Evolutionary conservation across 1,140 invertebrate species (phyloP), one percentile per base, ranked within the genome.

Genomic region (Drosophila teissieri): DNA sequence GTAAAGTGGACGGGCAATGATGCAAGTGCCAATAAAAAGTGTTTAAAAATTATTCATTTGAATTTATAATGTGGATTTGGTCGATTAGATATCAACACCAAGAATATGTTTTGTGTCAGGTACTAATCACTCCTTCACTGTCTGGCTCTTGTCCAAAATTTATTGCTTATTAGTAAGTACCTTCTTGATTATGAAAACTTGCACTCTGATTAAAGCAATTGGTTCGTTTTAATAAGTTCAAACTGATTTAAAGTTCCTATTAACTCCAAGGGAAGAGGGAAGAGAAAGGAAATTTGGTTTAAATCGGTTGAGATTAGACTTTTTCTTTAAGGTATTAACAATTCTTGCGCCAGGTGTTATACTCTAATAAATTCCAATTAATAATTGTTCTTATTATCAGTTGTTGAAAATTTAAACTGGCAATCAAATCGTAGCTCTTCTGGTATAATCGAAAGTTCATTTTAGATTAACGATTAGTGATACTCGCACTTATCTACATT

Each of bases 41-140:
- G 49, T 49, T 37, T 0, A 11, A 11, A n/a, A 12, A 12, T 15
- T 24, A 22, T 54, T 62, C 31, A 44, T 48, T 69, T 49, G 27
- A 57, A 70, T 57, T 70, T 70, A 70, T 56, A 55, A 27, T 1
- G 4, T 19, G 36, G 44, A 12, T 49, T 42, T 2, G 7, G 2
- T 7, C 0, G 67, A 70, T 70, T 70, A 70, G 64, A 70, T 70
- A 70, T 10, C 15, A 14, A 2, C 15, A 4, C 0, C 6, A 69
- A 65, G 44, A 48, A 39, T 46, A 22, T 8, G 42, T 17, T 34
- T 15, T 10, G 37, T 40, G 40, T 39, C 58, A 51, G n/a, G 15
- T 64, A 44, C 31, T 55, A 48, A 56, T 19, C 42, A 49, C 44
- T 55, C 22, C 34, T 19, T 67, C 15, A 15, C n/a, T 68, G 64